Base-by-base conservation (phyloP, 1,140 invertebrate species). In the Cydia fagiglandana region DNA sequence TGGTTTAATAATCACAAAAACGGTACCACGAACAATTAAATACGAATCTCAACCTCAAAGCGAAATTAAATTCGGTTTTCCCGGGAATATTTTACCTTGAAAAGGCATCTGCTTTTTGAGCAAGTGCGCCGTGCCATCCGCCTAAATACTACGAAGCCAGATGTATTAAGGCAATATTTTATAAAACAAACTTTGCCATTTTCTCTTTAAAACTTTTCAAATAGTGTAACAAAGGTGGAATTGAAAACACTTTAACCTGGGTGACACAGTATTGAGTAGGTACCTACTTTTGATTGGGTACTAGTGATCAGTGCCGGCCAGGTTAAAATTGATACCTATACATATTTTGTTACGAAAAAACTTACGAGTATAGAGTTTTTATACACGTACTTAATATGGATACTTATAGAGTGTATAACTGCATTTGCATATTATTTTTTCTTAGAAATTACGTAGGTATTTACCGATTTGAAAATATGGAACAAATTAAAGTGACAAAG, bases 71-170 rank as follows among this genome's bases (percentile, higher is more conserved):
- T 61, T 61, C 56, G 56, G 56, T 61, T 24, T 53, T 24, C 56
- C 56, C n/a, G 56, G 15, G 17, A 61, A 20, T 10, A 61, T 61
- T 61, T 61, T 61, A 61, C 56, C 56, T 61, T 61, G n/a, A 53
- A 53, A n/a, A 53, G 50, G 50, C 50, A 53, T 53, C 50, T 53
- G 56, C 56, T 61, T 61, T 61, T 61, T 61, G 56, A 61, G 56
- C 56, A 61, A 61, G 7, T 9, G 56, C 56, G 56, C 56, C 56
- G n/a, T 9, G 17, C 56, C 56, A 17, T 10, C 56, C 56, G 56
- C 17, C 17, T 61, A n/a, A 24, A 61, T 61, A 61, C n/a, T 56
- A 17, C 6, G 56, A 61, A 61, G 15, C 56, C 56, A 61, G 56
- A 61, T 61, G 56, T 20, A 61, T 17, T 20, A 61, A 15, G 56